Percentiles rank a stretch among this genome's conserved stretches.
Evolutionary conservation across 1,140 invertebrate species (phyloP).

Genomic region (Lordiphosa clarofinis): DNA sequence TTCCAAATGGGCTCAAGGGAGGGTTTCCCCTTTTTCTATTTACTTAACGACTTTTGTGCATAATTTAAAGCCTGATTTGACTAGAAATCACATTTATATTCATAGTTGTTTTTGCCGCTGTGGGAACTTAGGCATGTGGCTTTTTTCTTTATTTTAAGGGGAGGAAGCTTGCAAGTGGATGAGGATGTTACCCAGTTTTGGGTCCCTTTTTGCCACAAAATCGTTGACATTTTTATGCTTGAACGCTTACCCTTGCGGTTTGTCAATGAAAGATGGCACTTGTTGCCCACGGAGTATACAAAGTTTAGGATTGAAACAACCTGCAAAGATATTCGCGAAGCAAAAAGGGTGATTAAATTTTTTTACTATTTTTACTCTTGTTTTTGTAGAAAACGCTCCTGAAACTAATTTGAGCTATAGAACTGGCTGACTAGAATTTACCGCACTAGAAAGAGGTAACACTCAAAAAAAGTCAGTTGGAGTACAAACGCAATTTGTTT

Average conservation of each 20-base stretch:
- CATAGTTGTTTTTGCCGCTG: slow-evolving; percentile 28
- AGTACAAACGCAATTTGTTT: too few relatives aligned
- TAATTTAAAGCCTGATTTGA: slow-evolving; percentile 58
- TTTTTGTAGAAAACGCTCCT: too few relatives aligned
- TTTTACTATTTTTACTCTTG: too few relatives aligned
- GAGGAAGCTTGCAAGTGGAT: background rate
- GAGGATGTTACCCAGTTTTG: slow-evolving; percentile 1
- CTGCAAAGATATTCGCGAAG: too few relatives aligned
- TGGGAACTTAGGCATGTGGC: slow-evolving; percentile 58
- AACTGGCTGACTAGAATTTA: too few relatives aligned
- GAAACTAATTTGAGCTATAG: too few relatives aligned
- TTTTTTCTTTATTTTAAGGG: slow-evolving; percentile 1
- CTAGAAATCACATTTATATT: slow-evolving; percentile 57
- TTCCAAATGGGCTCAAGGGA: background rate
- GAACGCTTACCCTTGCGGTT: slow-evolving; percentile 9
- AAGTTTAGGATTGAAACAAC: too few relatives aligned
- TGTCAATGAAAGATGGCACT: background rate
- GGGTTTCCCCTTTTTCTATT: slow-evolving; percentile 44
- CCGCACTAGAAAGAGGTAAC: too few relatives aligned
- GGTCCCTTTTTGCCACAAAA: slow-evolving; percentile 9
- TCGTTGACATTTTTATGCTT: slow-evolving; percentile 11
- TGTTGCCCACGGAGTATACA: too few relatives aligned
- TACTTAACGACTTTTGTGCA: slow-evolving; percentile 56
- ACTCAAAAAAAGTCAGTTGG: too few relatives aligned
- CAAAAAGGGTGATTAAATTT: background rate